Conservation (phyloP, 2,888 invertebrate species). For the Silvanus unidentatus region DNA sequence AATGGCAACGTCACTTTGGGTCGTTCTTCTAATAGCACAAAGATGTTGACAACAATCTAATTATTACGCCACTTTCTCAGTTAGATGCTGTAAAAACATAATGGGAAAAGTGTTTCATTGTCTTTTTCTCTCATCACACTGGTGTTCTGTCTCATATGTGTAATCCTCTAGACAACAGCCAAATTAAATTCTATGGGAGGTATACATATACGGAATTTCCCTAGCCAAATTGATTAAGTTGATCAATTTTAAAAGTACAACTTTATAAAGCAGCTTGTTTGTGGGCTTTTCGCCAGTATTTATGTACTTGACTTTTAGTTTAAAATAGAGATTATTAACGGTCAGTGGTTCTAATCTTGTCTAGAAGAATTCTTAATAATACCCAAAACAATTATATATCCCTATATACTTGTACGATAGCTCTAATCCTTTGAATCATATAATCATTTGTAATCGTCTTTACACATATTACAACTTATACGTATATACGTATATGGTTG, state of each 20-base stretch:
- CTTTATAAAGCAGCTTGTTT: no score
- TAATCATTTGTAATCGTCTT: neutral
- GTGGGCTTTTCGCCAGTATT: no score
- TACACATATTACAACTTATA: no score
- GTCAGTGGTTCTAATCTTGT: neutral
- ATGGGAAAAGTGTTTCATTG: constrained; percentile 7
- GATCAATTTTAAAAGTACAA: no score
- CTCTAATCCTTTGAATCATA: constrained; percentile 1
- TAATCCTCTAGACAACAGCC: no score
- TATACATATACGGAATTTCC: no score
- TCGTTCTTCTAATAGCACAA: constrained; percentile 1
- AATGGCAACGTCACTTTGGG: constrained; percentile 6
- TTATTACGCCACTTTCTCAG: constrained; percentile 12
- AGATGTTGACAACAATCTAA: constrained; percentile 11
- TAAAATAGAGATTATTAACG: neutral
- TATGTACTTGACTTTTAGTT: no score
- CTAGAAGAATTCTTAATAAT: constrained; percentile 1
- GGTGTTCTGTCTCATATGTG: no score
- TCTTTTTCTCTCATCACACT: neutral
- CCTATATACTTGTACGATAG: neutral
- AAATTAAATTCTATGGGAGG: no score
- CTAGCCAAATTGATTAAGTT: no score
- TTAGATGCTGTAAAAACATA: constrained; percentile 9
- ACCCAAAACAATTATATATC: neutral
- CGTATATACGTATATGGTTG: no score